A percentile compares a stretch with the other conserved stretches of the same genome.
phyloP scores from a whole-genome alignment of 2,797 vertebrate species.

The Clarias laeviceps region DNA sequence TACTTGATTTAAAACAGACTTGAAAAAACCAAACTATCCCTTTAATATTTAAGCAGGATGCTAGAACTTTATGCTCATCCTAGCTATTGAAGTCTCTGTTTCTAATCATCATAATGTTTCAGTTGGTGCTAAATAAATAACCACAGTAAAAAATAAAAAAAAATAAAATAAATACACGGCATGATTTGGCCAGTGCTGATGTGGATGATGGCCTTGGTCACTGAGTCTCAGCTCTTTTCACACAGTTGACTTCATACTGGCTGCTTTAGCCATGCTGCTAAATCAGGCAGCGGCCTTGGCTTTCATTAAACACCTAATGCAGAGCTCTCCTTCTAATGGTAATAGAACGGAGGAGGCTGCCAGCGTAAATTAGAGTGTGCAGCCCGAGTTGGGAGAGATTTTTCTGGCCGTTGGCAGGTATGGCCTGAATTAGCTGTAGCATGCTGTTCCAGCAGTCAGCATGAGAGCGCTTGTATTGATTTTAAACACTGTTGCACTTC shows the following conservation, averaged over 20 bases:
- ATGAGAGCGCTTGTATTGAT: constrained; percentile 78
- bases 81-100: not conserved
- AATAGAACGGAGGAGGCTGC: constrained; percentile 75
- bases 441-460: constrained; percentile 77
- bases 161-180: not conserved
- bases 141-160: not conserved
- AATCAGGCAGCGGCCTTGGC: constrained; percentile 75
- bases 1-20: too few species aligned
- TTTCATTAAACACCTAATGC: constrained; percentile 83
- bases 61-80: not conserved
- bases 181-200: constrained; percentile 13
- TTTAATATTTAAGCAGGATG: not conserved
- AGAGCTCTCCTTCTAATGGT: constrained; percentile 80
- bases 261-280: constrained; percentile 59
- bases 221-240: constrained; percentile 33
- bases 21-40: too few species aligned
- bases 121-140: not conserved
- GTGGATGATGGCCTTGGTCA: constrained; percentile 15
- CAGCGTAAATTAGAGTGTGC: constrained; percentile 79
- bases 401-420: constrained; percentile 77
- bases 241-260: constrained; percentile 36
- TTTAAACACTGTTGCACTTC: constrained; percentile 81
- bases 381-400: constrained; percentile 73
- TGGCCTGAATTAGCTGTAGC: constrained; percentile 79
- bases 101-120: not conserved